Conservation (phyloP, 2,888 invertebrate species). For the Stenurella melanura region DNA sequence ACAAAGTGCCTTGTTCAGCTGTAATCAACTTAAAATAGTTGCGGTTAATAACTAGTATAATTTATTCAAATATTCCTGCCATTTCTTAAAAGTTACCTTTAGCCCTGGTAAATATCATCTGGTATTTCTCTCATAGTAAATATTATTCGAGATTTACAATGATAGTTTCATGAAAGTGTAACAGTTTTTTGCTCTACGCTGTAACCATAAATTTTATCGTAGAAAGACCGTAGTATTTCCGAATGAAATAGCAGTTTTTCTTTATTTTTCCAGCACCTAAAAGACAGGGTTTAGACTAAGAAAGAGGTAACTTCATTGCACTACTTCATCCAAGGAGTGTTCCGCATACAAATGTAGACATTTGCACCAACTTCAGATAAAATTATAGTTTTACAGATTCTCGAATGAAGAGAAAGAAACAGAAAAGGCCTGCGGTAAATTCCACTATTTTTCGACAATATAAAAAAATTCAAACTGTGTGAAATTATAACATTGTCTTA, state of each 20-base stretch:
- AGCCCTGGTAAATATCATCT: not conserved
- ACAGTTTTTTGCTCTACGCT: not conserved
- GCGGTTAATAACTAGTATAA: too few relatives aligned
- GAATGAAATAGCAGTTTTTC: slow-evolving; percentile 41
- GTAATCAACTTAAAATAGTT: too few relatives aligned
- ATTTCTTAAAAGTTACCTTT: too few relatives aligned
- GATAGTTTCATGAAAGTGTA: slow-evolving; percentile 1
- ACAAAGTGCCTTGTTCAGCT: too few relatives aligned
- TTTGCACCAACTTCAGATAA: slow-evolving; percentile 61
- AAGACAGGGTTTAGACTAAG: slow-evolving; percentile 41
- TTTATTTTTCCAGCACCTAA: slow-evolving; percentile 29
- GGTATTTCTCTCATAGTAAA: not conserved
- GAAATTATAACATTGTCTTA: too few relatives aligned
- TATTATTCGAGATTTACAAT: not conserved
- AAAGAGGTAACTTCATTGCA: slow-evolving; percentile 52
- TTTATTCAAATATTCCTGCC: too few relatives aligned
- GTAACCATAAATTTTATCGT: slow-evolving; percentile 11
- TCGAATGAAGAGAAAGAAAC: slow-evolving; percentile 38
- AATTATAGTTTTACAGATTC: slow-evolving; percentile 67
- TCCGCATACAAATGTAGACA: slow-evolving; percentile 64
- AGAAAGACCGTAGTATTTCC: slow-evolving; percentile 30
- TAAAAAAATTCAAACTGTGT: too few relatives aligned
- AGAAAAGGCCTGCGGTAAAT: not conserved
- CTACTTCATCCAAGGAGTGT: slow-evolving; percentile 55
- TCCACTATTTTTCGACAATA: not conserved